Base-by-base conservation (phyloP, 2,888 invertebrate species). In the Tyria jacobaeae region DNA sequence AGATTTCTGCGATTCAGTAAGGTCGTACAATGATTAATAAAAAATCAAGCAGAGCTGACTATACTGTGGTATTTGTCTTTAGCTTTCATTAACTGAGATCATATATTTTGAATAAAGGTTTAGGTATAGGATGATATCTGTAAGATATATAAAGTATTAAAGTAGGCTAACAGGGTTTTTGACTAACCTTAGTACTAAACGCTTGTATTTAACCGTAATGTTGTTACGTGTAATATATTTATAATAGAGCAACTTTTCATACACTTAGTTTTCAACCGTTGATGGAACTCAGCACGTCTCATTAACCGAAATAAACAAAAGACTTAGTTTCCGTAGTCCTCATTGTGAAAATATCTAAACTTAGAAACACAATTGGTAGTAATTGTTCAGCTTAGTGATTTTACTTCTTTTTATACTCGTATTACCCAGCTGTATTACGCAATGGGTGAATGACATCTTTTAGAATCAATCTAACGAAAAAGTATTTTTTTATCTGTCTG, bases 361-460 rank as follows among this genome's bases (percentile, higher is more conserved):
- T 54, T 50, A 34, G 17, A 55, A 59, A 48, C 51, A 55, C 17
- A 15, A 51, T 60, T 60, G 17, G 39, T 5, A 10, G 49, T 57
- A 34, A 37, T 54, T 54, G 53, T 5, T 27, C 21, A 47, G n/a
- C 47, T 21, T 56, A 52, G 55, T 41, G 52, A n/a, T 35, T 25
- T 48, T 25, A 25, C 47, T 48, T 48, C 15, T 48, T n/a, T n/a
- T n/a, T n/a, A n/a, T n/a, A n/a, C n/a, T n/a, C n/a, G n/a, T n/a
- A n/a, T n/a, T 48, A 15, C 4, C 25, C n/a, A 49, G 6, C 2
- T 27, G 3, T 27, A n/a, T 49, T 49, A 49, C n/a, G 27, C 10
- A 49, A 49, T 49, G 3, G 48, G 48, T 49, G 27, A 49, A 49
- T 27, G 48, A 49, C 48, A 49, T 49, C 48, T 49, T 9, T 49